A percentile compares a stretch with the other conserved stretches of the same genome.
Conservation (phyloP, 2,113 vertebrate species). For the Arvicanthis niloticus region DNA sequence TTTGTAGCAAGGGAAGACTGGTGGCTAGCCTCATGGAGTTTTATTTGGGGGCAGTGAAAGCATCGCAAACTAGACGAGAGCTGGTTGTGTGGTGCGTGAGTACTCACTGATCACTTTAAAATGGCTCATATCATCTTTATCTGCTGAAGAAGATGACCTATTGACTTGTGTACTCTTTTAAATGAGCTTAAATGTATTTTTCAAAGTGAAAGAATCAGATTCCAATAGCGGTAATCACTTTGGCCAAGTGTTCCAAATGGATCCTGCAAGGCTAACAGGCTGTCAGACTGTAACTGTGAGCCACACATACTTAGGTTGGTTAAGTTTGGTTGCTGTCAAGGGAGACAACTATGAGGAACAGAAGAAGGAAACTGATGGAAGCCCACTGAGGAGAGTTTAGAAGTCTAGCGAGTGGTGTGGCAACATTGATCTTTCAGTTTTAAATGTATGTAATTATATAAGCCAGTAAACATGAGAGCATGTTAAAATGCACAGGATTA, state of each 20-base stretch:
- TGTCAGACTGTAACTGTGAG: background rate
- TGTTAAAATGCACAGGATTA: background rate
- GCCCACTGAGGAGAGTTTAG: background rate
- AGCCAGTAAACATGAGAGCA: background rate
- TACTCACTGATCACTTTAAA: background rate
- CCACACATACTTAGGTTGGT: background rate
- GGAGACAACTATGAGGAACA: background rate
- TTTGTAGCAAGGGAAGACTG: background rate
- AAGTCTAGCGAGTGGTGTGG: background rate
- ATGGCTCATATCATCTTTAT: background rate
- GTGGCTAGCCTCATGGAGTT: accelerated
- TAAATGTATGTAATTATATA: background rate
- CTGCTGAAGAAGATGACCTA: background rate
- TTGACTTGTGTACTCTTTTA: background rate
- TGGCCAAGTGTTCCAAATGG: background rate
- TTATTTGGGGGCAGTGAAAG: background rate
- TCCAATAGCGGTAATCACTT: background rate
- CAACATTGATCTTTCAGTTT: background rate
- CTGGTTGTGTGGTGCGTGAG: background rate
- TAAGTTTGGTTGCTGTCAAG: conserved; percentile 24
- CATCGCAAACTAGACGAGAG: background rate
- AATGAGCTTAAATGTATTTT: background rate
- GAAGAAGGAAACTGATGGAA: background rate
- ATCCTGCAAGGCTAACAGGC: background rate
- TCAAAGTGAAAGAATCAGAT: conserved; percentile 36